Percentiles rank a stretch among this genome's conserved stretches.
These are phyloP conservation scores for Drosophila sordidapex DNA, from an alignment of 2,888 invertebrate species.

Conservation along the genomic window DNA sequence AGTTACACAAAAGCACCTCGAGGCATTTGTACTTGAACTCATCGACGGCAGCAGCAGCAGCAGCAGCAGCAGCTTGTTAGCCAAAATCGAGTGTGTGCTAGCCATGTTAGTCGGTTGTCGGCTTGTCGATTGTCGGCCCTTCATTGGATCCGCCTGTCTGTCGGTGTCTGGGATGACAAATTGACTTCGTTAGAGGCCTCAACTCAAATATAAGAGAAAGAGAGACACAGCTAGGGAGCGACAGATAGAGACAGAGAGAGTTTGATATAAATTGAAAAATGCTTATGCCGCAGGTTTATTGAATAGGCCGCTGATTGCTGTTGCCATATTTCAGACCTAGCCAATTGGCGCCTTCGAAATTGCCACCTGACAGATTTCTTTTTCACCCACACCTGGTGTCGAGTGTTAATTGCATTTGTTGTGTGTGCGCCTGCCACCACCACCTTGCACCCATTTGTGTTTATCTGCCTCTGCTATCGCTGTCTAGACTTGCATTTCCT, in stretches of 20 bases:
- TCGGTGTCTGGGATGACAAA: conserved; percentile 65
- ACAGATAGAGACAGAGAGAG: background rate
- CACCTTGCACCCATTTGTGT: conserved; percentile 26
- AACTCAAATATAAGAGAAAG: conserved; percentile 47
- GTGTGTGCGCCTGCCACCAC: conserved; percentile 16
- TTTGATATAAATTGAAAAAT: conserved; percentile 67
- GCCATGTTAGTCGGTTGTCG: conserved; percentile 5
- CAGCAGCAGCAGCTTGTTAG: conserved; percentile 27
- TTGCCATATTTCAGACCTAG: conserved; percentile 20
- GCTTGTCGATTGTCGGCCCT: conserved; percentile 14
- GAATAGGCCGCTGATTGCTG: conserved; percentile 65
- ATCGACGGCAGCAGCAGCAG: background rate
- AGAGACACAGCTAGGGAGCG: background rate
- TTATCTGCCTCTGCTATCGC: conserved; percentile 27
- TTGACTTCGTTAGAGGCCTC: conserved; percentile 68
- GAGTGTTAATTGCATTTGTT: conserved; percentile 52
- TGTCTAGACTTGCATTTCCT: conserved; percentile 70
- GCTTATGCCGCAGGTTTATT: conserved; percentile 60
- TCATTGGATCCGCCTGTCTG: conserved; percentile 25
- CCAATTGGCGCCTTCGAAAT: conserved; percentile 36
- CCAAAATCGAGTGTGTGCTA: conserved; percentile 9
- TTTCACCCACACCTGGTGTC: conserved; percentile 31
- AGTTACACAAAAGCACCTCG: conserved; percentile 37
- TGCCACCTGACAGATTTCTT: conserved; percentile 24
- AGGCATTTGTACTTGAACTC: conserved; percentile 44